These are phyloP conservation scores for Leucophenga montana DNA, from an alignment of 2,888 invertebrate species.

Conservation along the genomic window DNA sequence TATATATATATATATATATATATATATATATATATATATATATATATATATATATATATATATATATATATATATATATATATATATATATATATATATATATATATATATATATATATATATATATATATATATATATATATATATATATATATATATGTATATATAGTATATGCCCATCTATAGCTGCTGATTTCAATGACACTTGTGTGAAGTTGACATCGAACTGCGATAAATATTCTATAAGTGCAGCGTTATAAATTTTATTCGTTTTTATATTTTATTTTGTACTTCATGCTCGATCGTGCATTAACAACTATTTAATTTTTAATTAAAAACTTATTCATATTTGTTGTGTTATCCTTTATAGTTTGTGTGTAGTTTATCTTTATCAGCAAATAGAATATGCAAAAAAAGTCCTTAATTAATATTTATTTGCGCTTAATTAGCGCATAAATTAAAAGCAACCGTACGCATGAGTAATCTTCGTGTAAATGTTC, in stretches of 20 bases:
- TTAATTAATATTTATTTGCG: no score
- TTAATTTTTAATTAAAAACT: neutral
- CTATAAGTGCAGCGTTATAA: neutral
- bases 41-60: no score
- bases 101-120: constrained; percentile 8
- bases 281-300: constrained; percentile 16
- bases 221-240: constrained; percentile 2
- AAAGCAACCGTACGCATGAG: neutral
- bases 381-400: neutral
- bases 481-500: neutral
- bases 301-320: constrained; percentile 10
- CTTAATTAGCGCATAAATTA: no score
- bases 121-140: neutral
- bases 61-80: no score
- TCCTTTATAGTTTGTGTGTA: neutral
- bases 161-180: neutral
- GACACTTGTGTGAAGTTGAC: constrained; percentile 1
- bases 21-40: neutral
- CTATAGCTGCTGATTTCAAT: constrained; percentile 2
- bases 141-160: neutral
- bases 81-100: no score
- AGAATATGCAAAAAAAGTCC: no score
- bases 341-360: no score
- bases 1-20: neutral
- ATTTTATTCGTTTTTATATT: neutral